These are phyloP conservation scores for Nemotelus nigrinus DNA, from an alignment of 2,888 invertebrate species.

Conservation along the genomic window DNA sequence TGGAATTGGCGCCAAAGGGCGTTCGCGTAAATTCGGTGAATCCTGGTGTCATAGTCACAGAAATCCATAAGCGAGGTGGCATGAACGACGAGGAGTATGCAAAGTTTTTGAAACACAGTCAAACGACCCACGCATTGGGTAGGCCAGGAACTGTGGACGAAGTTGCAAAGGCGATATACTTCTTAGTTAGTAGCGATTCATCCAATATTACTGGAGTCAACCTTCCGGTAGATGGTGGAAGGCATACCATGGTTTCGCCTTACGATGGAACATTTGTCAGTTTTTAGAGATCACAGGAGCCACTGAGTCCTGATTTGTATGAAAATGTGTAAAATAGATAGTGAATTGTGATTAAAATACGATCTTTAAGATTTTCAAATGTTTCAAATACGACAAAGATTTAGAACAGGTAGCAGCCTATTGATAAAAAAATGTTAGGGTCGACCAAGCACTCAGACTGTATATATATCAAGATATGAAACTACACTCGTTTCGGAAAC, in stretches of 20 bases:
- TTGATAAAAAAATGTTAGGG: no score
- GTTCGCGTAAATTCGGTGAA: conserved; percentile 88
- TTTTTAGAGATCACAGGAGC: background rate
- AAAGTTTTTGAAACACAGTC: conserved; percentile 79
- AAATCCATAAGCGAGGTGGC: conserved; percentile 78
- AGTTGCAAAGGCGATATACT: conserved; percentile 84
- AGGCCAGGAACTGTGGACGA: conserved; percentile 80
- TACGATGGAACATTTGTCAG: conserved; percentile 61
- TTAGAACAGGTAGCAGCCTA: no score
- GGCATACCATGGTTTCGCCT: conserved; percentile 87
- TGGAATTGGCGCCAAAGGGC: conserved; percentile 78
- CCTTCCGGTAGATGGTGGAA: conserved; percentile 88
- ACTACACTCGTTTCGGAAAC: no score
- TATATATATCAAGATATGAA: no score
- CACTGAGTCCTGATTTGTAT: no score
- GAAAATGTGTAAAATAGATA: no score
- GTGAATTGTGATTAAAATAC: no score
- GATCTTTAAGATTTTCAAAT: no score
- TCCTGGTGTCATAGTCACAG: conserved; percentile 87
- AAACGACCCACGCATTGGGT: conserved; percentile 85
- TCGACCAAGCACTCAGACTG: no score
- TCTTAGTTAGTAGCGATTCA: conserved; percentile 81
- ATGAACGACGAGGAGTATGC: conserved; percentile 79
- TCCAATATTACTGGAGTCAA: conserved; percentile 87
- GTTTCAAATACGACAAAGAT: no score